phyloP scores from a whole-genome alignment of 2,888 invertebrate genomes.

The Corbicula japonica region DNA sequence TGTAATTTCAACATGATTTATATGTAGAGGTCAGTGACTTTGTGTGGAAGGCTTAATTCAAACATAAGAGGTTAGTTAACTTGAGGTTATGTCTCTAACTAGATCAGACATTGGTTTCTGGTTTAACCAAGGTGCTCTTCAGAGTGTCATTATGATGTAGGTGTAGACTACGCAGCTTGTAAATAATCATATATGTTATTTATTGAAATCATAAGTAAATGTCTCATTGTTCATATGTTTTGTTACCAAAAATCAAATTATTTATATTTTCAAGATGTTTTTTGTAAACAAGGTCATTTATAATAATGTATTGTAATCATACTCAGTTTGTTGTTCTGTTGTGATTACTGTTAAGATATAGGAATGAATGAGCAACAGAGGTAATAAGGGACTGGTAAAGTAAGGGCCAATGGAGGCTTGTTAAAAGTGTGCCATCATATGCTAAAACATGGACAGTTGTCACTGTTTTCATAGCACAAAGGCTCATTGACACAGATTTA shows the following conservation, averaged over 20 bases:
- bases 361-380: not conserved
- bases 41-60: not conserved
- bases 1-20: too few species aligned
- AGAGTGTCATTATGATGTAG: conserved; percentile 13
- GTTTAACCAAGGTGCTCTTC: conserved; percentile 23
- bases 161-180: conserved; percentile 45
- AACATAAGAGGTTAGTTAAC: not conserved
- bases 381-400: not conserved
- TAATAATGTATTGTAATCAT: not conserved
- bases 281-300: not conserved
- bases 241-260: conserved; percentile 30
- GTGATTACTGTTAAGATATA: not conserved
- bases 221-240: conserved; percentile 39
- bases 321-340: not conserved
- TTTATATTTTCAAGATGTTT: conserved; percentile 24
- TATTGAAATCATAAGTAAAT: conserved; percentile 38
- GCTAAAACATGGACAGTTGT: too few species aligned
- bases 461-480: too few species aligned
- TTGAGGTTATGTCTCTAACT: not conserved
- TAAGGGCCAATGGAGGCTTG: not conserved
- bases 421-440: not conserved
- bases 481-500: too few species aligned
- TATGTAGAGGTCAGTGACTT: too few species aligned
- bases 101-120: not conserved
- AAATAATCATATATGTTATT: conserved; percentile 50